These are phyloP conservation scores for Saturnia japonica DNA, from an alignment of 2,888 invertebrate species.

Conservation along the genomic window DNA sequence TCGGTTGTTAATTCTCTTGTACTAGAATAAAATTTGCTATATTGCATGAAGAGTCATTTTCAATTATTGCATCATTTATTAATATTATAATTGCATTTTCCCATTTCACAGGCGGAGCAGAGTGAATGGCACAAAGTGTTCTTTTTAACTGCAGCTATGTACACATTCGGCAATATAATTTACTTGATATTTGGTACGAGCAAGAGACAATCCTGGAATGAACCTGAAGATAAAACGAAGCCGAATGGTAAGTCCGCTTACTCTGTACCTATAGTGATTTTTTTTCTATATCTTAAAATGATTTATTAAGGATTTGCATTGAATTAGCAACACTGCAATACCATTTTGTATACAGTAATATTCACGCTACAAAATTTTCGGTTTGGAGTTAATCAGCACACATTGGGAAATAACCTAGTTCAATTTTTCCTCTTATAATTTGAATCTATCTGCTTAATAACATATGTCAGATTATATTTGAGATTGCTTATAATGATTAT, in stretches of 20 bases:
- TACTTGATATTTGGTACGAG: slow-evolving; percentile 86
- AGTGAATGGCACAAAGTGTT: slow-evolving; percentile 88
- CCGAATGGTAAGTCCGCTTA: not conserved
- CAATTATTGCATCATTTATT: not conserved
- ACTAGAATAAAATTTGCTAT: not conserved
- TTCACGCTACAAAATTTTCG: not conserved
- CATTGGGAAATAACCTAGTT: not conserved
- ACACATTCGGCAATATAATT: slow-evolving; percentile 84
- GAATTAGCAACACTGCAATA: not conserved
- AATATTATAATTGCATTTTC: not conserved
- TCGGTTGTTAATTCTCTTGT: not conserved
- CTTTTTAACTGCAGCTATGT: slow-evolving; percentile 86
- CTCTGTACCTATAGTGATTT: not conserved
- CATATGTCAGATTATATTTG: not conserved
- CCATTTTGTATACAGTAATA: not conserved
- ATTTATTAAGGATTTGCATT: not conserved
- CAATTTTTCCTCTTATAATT: not conserved
- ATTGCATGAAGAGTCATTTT: not conserved
- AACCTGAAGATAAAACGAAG: slow-evolving; percentile 37
- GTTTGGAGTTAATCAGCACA: not conserved
- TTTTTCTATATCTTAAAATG: not conserved
- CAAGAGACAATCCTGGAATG: slow-evolving; percentile 87
- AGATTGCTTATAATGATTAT: not conserved
- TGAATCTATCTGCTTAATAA: not conserved
- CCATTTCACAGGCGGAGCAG: slow-evolving; percentile 77